A percentile compares a stretch with the other conserved stretches of the same genome.
These are phyloP conservation scores for Xenopus laevis DNA, from an alignment of 2,113 vertebrate genomes.

Conservation along the genomic window DNA sequence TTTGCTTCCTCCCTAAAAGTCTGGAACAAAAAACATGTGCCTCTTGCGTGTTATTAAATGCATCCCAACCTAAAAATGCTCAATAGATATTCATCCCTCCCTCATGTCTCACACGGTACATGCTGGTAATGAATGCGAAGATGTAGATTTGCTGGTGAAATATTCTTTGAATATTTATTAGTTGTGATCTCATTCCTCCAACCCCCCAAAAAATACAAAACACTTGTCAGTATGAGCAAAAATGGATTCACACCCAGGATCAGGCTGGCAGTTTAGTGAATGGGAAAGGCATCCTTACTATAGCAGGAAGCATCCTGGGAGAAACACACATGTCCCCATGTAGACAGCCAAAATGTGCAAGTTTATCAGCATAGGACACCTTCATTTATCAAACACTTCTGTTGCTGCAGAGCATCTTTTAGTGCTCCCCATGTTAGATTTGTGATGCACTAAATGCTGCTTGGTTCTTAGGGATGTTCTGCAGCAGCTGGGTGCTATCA, in stretches of 20 bases:
- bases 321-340: not conserved
- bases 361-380: not conserved
- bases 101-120: conserved; percentile 21
- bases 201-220: conserved; percentile 8
- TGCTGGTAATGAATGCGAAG: conserved; percentile 31
- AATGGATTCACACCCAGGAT: not conserved
- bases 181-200: conserved; percentile 39
- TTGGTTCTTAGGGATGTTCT: too few relatives aligned
- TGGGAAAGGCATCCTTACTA: not conserved
- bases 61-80: not conserved
- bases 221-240: conserved; percentile 23
- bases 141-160: conserved; percentile 36
- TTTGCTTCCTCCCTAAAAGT: not conserved
- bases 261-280: not conserved
- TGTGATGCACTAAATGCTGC: too few relatives aligned
- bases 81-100: conserved; percentile 6
- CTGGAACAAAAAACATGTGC: not conserved
- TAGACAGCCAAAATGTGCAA: not conserved
- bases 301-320: not conserved
- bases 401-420: too few relatives aligned
- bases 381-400: too few relatives aligned
- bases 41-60: not conserved
- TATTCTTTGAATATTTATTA: conserved; percentile 40
- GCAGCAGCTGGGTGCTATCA: too few relatives aligned
- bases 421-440: too few relatives aligned